These are phyloP conservation scores for Mamestra configurata DNA, from an alignment of 1,140 invertebrate species.

Conservation along the genomic window DNA sequence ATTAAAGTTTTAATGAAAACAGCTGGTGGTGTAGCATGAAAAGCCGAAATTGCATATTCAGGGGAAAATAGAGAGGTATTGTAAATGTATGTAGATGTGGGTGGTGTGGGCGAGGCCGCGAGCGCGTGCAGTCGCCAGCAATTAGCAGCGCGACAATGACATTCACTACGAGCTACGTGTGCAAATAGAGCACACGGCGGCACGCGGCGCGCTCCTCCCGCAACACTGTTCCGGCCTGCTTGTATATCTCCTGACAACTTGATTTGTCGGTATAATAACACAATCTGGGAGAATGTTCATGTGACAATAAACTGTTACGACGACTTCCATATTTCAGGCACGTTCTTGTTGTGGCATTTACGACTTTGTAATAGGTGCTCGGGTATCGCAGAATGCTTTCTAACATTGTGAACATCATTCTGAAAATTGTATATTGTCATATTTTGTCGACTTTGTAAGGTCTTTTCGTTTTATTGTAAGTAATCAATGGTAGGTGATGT, in stretches of 20 bases:
- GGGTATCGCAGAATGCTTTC: conserved; percentile 26
- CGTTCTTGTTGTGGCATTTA: conserved; percentile 48
- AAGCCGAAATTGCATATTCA: conserved; percentile 56
- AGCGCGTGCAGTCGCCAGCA: conserved; percentile 65
- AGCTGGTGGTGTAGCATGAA: conserved; percentile 43
- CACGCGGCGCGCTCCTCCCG: too few relatives aligned
- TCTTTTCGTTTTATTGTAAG: not conserved
- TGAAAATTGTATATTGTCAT: conserved; percentile 19
- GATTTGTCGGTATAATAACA: conserved; percentile 52
- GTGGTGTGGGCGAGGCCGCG: conserved; percentile 55
- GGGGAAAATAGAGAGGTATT: conserved; percentile 51
- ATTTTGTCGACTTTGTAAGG: conserved; percentile 3
- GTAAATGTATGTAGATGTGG: conserved; percentile 58
- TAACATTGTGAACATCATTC: conserved; percentile 23
- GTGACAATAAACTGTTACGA: conserved; percentile 48
- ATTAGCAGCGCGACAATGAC: conserved; percentile 83
- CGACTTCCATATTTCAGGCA: conserved; percentile 49
- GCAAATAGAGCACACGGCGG: conserved; percentile 73
- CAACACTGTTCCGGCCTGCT: not conserved
- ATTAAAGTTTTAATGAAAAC: conserved; percentile 56
- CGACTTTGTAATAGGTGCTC: conserved; percentile 43
- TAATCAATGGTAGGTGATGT: too few relatives aligned
- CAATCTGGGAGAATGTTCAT: conserved; percentile 36
- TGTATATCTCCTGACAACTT: conserved; percentile 40
- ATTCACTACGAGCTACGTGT: conserved; percentile 84